A percentile compares a stretch with the other conserved stretches of the same genome.
These are phyloP conservation scores for Micrasema minimum DNA, from an alignment of 1,140 invertebrate genomes.

Conservation along the genomic window DNA sequence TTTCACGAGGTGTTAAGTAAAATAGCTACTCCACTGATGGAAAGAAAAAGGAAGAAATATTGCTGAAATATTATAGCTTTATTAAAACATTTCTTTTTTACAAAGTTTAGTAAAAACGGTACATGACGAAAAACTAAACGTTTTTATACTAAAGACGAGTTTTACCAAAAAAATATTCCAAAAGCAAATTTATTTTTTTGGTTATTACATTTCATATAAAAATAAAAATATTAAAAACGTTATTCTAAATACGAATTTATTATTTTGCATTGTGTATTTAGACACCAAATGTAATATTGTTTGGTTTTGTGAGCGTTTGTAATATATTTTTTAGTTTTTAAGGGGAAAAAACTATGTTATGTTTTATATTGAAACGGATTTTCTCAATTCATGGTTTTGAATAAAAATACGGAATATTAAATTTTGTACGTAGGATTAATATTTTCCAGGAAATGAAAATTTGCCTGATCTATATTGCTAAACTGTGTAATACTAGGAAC, in stretches of 20 bases:
- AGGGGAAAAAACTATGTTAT: too few relatives aligned
- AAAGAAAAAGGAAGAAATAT: neutral
- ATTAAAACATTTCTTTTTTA: neutral
- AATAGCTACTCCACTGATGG: slow-evolving; percentile 8
- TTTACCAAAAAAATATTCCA: too few relatives aligned
- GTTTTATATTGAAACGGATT: too few relatives aligned
- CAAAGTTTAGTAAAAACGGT: neutral
- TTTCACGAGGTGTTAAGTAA: slow-evolving; percentile 33
- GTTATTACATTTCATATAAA: neutral
- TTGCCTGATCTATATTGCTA: too few relatives aligned
- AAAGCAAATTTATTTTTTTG: neutral
- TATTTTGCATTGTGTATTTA: neutral
- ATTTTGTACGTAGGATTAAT: too few relatives aligned
- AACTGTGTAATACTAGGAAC: too few relatives aligned
- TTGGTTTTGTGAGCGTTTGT: too few relatives aligned
- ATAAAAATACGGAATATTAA: too few relatives aligned
- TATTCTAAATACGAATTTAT: neutral
- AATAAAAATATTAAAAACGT: neutral
- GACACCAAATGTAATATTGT: too few relatives aligned
- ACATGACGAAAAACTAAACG: neutral
- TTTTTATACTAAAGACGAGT: neutral
- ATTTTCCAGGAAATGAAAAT: too few relatives aligned
- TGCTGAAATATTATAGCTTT: neutral
- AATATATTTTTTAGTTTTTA: too few relatives aligned
- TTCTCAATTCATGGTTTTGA: too few relatives aligned